Evolutionary conservation across 2,888 invertebrate genomes (phyloP).

Genomic region (Agrotis exclamationis): DNA sequence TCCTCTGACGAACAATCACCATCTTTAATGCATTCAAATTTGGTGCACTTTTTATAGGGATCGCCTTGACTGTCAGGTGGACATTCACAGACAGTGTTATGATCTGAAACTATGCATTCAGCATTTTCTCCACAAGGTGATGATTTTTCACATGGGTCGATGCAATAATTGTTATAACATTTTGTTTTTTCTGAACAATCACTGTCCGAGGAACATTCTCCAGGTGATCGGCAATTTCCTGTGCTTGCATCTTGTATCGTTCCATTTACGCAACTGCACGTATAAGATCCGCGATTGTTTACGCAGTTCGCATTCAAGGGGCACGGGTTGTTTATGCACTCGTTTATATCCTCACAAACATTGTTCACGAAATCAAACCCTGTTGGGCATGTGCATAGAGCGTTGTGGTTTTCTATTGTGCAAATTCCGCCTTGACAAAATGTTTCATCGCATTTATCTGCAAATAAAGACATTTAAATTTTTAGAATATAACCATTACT

Average conservation of each 20-base stretch:
- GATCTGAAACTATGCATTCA: slow-evolving; percentile 93
- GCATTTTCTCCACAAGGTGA: slow-evolving; percentile 94
- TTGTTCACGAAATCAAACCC: slow-evolving; percentile 94
- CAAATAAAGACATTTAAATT: slow-evolving; percentile 64
- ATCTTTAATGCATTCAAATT: slow-evolving; percentile 95
- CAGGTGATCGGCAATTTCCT: slow-evolving; percentile 95
- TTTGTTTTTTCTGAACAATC: slow-evolving; percentile 95
- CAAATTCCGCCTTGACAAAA: slow-evolving; percentile 96
- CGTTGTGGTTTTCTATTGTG: slow-evolving; percentile 93
- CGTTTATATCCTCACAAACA: slow-evolving; percentile 95
- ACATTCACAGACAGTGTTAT: slow-evolving; percentile 94
- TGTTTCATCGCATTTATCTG: slow-evolving; percentile 95
- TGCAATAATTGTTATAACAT: slow-evolving; percentile 94
- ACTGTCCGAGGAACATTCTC: slow-evolving; percentile 95
- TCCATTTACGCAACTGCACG: slow-evolving; percentile 95
- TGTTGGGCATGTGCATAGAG: slow-evolving; percentile 94
- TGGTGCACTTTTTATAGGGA: slow-evolving; percentile 93
- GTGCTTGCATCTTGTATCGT: slow-evolving; percentile 94
- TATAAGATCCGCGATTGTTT: slow-evolving; percentile 95
- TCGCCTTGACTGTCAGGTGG: slow-evolving; percentile 94
- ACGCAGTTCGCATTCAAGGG: slow-evolving; percentile 95
- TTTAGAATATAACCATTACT: background rate
- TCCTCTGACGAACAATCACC: slow-evolving; percentile 94
- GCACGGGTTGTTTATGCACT: slow-evolving; percentile 95
- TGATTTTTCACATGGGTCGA: slow-evolving; percentile 94